Base-by-base conservation (phyloP, 1,140 invertebrate genomes). In the Chlorops oryzae region DNA sequence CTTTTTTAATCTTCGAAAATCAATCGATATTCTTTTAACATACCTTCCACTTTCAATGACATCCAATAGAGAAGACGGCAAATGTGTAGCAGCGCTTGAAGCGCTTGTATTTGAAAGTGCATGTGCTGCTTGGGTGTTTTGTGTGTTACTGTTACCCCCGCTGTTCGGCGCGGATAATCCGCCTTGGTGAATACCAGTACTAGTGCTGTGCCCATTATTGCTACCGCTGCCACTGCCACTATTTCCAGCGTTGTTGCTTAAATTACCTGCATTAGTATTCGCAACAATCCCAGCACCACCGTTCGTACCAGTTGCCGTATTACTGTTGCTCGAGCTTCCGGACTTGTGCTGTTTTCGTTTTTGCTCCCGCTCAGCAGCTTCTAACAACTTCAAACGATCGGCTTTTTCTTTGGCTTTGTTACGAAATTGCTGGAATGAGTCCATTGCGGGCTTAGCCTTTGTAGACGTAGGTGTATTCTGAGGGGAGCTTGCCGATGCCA, bases 381-480 rank as follows among this genome's bases (percentile, higher is more conserved):
- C 89, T 48, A 93, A 73, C 47, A 87, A 84, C 65, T 88, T 82
- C 78, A 93, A 88, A 72, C 90, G 81, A 74, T 96, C 90, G 51
- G 86, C 84, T 70, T 96, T 95, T 74, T 96, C 92, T 73, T 92
- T 91, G 7, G 93, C 93, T 77, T 95, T 87, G 67, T 94, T 95
- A 67, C 91, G 91, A 72, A 96, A 98, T 55, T 85, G 84, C 75
- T 83, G 81, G 63, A 84, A 84, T 67, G 79, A 82, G 54, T 84
- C 81, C 78, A 81, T 90, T 70, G 76, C 81, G 54, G 70, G 83
- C 74, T 77, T 83, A 68, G 78, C 75, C 72, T 82, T 81, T 56
- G 75, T 81, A 34, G 74, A 78, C 68, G 70, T 78, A 62, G 69
- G 77, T 64, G 77, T 74, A 59, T 78, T 78, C 59, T 84, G 80